A percentile compares a stretch with the other conserved stretches of the same genome.
Conservation (phyloP, 2,797 vertebrate genomes). For the Amphiprion clarkii region DNA sequence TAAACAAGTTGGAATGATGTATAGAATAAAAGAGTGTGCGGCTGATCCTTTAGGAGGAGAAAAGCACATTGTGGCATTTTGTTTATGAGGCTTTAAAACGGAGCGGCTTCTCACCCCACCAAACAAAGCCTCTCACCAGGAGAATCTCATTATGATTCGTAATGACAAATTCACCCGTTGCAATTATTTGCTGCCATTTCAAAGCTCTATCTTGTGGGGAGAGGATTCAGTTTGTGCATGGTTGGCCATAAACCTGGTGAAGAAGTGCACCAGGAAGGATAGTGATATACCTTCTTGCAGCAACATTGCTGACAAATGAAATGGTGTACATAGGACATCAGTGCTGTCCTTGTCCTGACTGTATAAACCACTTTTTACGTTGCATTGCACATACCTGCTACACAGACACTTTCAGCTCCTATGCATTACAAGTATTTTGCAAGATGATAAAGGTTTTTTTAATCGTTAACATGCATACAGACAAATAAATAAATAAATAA, state of each 20-base stretch:
- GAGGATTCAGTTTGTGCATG: conserved; percentile 69
- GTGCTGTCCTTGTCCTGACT: conserved; percentile 49
- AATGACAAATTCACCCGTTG: conserved; percentile 84
- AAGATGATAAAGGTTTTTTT: background rate
- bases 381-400: background rate
- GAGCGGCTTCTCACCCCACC: conserved; percentile 67
- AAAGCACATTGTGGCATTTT: conserved; percentile 71
- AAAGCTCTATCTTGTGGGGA: conserved; percentile 74
- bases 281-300: conserved; percentile 67
- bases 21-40: conserved; percentile 66
- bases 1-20: conserved; percentile 75
- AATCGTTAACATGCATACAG: background rate
- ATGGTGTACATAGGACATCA: conserved; percentile 33
- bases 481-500: conserved; percentile 14
- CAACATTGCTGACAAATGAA: conserved; percentile 67
- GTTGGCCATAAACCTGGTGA: conserved; percentile 74
- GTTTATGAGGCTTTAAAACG: conserved; percentile 82
- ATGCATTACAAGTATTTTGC: conserved; percentile 12
- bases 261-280: conserved; percentile 50
- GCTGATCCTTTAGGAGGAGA: conserved; percentile 65
- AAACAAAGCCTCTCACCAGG: conserved; percentile 73
- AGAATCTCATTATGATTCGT: conserved; percentile 85
- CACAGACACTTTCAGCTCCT: background rate
- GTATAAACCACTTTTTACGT: conserved; percentile 19
- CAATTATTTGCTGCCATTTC: conserved; percentile 83